Base-by-base conservation (phyloP, 2,113 vertebrate species). In the Electrona antarctica region DNA sequence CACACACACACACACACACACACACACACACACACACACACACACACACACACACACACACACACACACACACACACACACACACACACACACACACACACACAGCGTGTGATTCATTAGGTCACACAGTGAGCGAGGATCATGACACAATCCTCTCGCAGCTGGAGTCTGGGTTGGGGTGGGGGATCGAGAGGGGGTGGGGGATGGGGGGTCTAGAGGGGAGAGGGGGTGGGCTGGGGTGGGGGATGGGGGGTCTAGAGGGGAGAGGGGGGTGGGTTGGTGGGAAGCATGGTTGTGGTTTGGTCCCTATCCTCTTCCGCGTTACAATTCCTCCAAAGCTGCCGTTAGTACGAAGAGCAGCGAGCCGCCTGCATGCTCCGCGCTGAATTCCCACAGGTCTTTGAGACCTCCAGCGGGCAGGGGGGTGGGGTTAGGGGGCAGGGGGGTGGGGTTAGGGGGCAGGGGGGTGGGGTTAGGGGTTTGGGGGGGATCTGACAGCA, bases 301-400 rank as follows among this genome's bases (percentile, higher is more conserved):
- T 71, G 59, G 52, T 57, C 58, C 61, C 47, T 56, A 4, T 46
- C 64, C 56, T 50, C 71, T 74, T 71, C 9, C 41, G 11, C 29
- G 15, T 59, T 60, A 48, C 82, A 64, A 80, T 74, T 70, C 74
- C 60, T 69, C 15, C 33, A 13, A 6, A 41, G 50, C 76, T 80
- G 54, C 74, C 71, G 64, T 70, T 70, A 29, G 57, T 64, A 41
- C 21, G 73, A 29, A 2, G 57, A 58, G 67, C 7, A 45, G 67
- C 29, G 49, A 69, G 62, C 76, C 80, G 76, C 21, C 21, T 21
- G 21, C 78, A 76, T 76, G 78, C 71, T 6, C 63, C 71, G 29
- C 77, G 71, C 79, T 81, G 80, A 87, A 80, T 69, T 62, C 72
- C 77, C 66, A 61, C 21, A 33, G 12, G 50, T 60, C 60, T 73